These are phyloP conservation scores for Odontocerum albicorne DNA, from an alignment of 2,888 invertebrate species.

Conservation along the genomic window DNA sequence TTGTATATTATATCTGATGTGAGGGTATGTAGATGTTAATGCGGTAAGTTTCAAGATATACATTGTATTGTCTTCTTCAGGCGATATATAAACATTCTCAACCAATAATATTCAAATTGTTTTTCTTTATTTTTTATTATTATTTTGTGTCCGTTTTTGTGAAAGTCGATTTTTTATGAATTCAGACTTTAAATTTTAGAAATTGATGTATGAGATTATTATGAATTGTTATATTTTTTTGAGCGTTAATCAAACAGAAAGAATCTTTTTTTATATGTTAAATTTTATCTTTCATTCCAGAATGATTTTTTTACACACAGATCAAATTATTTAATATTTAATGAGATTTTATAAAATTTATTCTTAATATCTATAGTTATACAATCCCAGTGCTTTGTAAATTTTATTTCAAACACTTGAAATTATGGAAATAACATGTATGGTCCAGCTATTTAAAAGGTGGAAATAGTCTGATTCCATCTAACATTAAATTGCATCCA, in stretches of 20 bases:
- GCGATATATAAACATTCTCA: conserved; percentile 19
- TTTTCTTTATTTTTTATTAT: neutral
- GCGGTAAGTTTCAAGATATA: conserved; percentile 20
- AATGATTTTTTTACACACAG: neutral
- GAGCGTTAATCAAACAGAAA: neutral
- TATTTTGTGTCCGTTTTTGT: too few relatives aligned
- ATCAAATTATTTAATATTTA: too few relatives aligned
- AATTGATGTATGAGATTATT: neutral
- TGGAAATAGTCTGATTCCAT: too few relatives aligned
- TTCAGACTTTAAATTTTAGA: neutral
- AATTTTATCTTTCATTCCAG: neutral
- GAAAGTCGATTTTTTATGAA: neutral
- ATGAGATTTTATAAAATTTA: too few relatives aligned
- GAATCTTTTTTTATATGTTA: neutral
- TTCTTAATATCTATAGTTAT: too few relatives aligned
- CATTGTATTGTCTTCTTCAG: conserved; percentile 19
- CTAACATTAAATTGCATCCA: too few relatives aligned
- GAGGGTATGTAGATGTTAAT: conserved; percentile 33
- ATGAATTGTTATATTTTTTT: neutral
- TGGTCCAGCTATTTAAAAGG: too few relatives aligned
- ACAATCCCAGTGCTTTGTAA: too few relatives aligned
- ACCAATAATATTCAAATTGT: conserved; percentile 3
- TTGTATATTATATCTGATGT: conserved; percentile 35
- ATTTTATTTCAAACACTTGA: too few relatives aligned
- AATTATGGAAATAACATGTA: too few relatives aligned